A percentile compares a stretch with the other conserved stretches of the same genome.
Evolutionary conservation across 2,113 vertebrate genomes (phyloP).

Genomic region (Macquaria ambigua): DNA sequence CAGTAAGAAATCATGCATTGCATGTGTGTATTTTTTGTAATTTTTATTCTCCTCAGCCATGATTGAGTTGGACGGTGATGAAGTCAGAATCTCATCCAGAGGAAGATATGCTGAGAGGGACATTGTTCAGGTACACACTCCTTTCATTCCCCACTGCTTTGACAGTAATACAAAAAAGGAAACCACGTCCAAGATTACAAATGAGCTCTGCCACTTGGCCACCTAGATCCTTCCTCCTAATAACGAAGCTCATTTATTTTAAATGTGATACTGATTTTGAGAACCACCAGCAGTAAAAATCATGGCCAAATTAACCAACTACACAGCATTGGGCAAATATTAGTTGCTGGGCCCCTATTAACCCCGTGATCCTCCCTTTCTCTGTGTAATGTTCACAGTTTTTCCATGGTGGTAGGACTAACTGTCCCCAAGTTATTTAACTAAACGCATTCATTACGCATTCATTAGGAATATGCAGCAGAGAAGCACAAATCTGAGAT

Average conservation of each 20-base stretch:
- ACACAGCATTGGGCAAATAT: neutral
- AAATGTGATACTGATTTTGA: neutral
- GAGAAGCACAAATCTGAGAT: neutral
- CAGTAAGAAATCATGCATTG: neutral
- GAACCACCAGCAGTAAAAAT: neutral
- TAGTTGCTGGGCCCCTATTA: neutral
- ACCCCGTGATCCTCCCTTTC: neutral
- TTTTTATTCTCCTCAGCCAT: constrained; percentile 86
- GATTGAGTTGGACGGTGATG: constrained; percentile 96
- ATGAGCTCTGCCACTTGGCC: neutral
- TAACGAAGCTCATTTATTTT: neutral
- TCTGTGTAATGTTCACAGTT: neutral
- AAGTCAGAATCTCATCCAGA: constrained; percentile 95
- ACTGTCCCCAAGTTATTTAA: neutral
- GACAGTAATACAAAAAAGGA: neutral
- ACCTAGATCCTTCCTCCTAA: too few relatives aligned
- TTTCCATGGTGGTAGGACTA: neutral
- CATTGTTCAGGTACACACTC: constrained; percentile 92
- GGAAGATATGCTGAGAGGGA: constrained; percentile 96
- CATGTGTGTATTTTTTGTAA: neutral
- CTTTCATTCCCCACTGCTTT: neutral
- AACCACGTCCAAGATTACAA: neutral
- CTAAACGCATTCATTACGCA: neutral
- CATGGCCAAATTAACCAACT: neutral
- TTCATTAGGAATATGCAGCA: neutral